Conservation (phyloP, 1,140 invertebrate genomes). For the Temnothorax curvispinosus region DNA sequence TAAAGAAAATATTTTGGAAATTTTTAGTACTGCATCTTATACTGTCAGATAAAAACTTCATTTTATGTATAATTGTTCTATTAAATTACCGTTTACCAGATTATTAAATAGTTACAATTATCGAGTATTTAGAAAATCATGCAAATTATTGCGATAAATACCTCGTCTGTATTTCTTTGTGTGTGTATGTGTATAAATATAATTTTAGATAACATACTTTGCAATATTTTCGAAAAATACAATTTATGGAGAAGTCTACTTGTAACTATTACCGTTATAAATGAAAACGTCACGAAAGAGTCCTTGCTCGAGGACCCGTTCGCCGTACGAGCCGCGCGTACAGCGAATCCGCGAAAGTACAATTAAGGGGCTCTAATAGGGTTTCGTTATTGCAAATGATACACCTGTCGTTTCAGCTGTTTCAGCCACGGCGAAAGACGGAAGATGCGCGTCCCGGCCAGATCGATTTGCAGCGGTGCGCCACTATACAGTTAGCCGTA, state of each 20-base stretch:
- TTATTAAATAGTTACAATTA: too few species aligned
- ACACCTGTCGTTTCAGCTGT: slow-evolving; percentile 29
- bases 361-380: slow-evolving; percentile 50
- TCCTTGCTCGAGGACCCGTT: neutral
- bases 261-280: neutral
- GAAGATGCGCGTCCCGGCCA: slow-evolving; percentile 48
- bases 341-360: slow-evolving; percentile 28
- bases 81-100: too few species aligned
- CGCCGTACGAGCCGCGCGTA: neutral
- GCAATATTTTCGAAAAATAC: neutral
- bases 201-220: neutral
- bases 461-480: slow-evolving; percentile 65
- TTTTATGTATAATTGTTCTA: neutral
- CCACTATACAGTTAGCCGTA: slow-evolving; percentile 71
- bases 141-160: too few species aligned
- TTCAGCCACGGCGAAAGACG: slow-evolving; percentile 14
- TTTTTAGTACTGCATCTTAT: neutral
- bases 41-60: neutral
- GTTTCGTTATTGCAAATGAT: slow-evolving; percentile 29
- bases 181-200: neutral
- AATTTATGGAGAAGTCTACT: neutral
- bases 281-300: neutral
- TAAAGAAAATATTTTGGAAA: too few species aligned
- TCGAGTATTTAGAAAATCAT: too few species aligned
- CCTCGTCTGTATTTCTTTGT: too few species aligned